Evolutionary conservation across 2,888 invertebrate species (phyloP), one percentile per base, ranked within the genome.

Genomic region (Dastarcus helophoroides): DNA sequence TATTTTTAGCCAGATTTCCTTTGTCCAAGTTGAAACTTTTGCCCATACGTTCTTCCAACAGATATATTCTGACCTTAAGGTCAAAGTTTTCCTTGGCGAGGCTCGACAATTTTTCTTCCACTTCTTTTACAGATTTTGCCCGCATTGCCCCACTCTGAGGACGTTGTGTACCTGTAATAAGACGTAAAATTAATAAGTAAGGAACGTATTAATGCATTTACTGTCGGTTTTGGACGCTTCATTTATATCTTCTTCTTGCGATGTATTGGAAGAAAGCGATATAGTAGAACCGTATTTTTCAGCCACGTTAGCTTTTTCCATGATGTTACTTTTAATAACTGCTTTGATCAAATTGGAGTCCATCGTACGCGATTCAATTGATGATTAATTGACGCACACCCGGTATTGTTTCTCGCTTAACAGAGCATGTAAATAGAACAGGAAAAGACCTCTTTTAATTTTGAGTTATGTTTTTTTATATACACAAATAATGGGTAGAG

Each of bases 51-150:
- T 91, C 89, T 58, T 93, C 90, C 39, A 91, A 67, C 56, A 90
- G 86, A 63, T 86, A 93, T 48, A 94, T 82, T 31, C 90, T 70
- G 46, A 93, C 64, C 62, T 91, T 93, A 11, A 94, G 65, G 61
- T 86, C 82, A 54, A 93, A 94, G 60, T 93, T 94, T 59, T 93
- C 93, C 58, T 89, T 90, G 43, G 80, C 77, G 38, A 93, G 63
- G 26, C 73, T 70, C 29, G 76, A 75, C 41, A 91, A 68, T 56
- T 90, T 82, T 58, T 91, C 83, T 55, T 91, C 90, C 52, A 84
- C 81, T 46, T 91, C 90, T 50, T 89, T 89, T 68, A 91, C 80
- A 14, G 84, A 82, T 31, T 81, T 68, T 46, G 54, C 54, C 5
- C 57, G 47, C 41, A 51, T 40, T 3, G 52, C 50, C 7, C 50